phyloP scores from a whole-genome alignment of 1,140 invertebrate species.

The Glossosoma conforme region DNA sequence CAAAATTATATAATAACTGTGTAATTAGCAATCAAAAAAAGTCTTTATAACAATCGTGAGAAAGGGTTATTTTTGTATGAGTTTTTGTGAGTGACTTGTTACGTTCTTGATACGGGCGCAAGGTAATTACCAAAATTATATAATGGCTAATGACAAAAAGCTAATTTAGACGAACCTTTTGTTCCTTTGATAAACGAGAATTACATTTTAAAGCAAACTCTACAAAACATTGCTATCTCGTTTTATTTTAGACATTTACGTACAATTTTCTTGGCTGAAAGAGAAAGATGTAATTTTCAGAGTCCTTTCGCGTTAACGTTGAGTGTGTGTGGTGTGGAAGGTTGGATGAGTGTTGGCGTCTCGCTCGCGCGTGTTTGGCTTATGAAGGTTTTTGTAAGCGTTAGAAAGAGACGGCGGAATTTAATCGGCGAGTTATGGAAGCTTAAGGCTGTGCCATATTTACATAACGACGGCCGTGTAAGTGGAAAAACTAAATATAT shows the following conservation, averaged over 20 bases:
- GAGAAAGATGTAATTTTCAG: not conserved
- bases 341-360: slow-evolving; percentile 5
- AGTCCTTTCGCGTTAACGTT: not conserved
- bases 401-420: slow-evolving; percentile 11
- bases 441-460: slow-evolving; percentile 26
- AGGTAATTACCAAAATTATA: slow-evolving; percentile 33
- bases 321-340: slow-evolving; percentile 6
- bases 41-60: no score
- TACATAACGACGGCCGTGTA: slow-evolving; percentile 24
- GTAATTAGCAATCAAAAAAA: no score
- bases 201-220: not conserved
- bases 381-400: slow-evolving; percentile 3
- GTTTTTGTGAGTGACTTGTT: slow-evolving; percentile 9
- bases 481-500: no score
- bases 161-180: slow-evolving; percentile 34
- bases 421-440: slow-evolving; percentile 23
- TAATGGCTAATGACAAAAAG: slow-evolving; percentile 34
- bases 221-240: not conserved
- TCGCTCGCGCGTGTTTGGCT: not conserved
- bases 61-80: no score
- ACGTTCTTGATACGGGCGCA: not conserved
- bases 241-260: not conserved
- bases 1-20: no score
- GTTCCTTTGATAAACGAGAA: slow-evolving; percentile 27
- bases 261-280: not conserved